Percentiles rank a stretch among this genome's conserved stretches.
These are phyloP conservation scores for Halcyon smyrnensis DNA, from an alignment of 2,797 vertebrate species.

Conservation along the genomic window DNA sequence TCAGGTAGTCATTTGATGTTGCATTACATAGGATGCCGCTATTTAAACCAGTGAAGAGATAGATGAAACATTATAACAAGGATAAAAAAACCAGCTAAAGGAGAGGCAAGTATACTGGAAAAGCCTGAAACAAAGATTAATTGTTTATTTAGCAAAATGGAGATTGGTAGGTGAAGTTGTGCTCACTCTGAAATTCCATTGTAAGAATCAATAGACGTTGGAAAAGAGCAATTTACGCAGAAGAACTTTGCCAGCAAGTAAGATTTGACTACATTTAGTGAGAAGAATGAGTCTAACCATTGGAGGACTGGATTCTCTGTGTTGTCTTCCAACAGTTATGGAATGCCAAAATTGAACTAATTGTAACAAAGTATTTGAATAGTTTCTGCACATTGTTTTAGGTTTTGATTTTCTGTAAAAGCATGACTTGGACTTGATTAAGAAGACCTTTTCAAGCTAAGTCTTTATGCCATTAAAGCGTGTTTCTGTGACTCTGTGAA, in stretches of 20 bases:
- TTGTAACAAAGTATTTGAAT: background rate
- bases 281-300: background rate
- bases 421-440: background rate
- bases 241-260: background rate
- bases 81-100: background rate
- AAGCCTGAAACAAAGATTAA: background rate
- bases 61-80: background rate
- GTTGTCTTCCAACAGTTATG: background rate
- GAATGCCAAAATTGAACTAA: background rate
- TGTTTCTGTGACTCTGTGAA: background rate
- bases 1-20: background rate
- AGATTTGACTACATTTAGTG: background rate
- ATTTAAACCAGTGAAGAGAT: background rate
- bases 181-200: background rate
- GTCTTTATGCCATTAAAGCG: background rate
- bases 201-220: background rate
- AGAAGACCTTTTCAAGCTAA: background rate
- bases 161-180: background rate
- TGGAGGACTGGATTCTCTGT: background rate
- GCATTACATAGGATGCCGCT: background rate
- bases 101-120: background rate
- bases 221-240: background rate
- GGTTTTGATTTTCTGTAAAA: background rate
- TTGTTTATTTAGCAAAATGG: background rate
- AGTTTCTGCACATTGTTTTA: background rate